These are phyloP conservation scores for Melolontha melolontha DNA, from an alignment of 2,888 invertebrate genomes.

Conservation along the genomic window DNA sequence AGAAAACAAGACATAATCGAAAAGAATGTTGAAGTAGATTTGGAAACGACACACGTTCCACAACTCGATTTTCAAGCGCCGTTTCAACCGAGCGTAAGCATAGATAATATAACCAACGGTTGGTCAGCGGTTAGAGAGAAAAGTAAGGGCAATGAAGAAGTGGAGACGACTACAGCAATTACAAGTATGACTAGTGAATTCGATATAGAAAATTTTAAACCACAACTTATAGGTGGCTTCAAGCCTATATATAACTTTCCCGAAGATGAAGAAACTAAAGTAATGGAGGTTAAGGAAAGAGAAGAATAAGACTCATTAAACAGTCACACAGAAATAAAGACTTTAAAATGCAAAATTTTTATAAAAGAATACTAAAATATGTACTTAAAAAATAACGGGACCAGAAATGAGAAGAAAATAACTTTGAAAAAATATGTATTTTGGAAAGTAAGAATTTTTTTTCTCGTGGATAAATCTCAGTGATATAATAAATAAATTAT, in stretches of 20 bases:
- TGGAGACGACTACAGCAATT: conserved; percentile 59
- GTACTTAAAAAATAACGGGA: background rate
- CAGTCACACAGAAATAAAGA: no score
- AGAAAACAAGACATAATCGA: conserved; percentile 45
- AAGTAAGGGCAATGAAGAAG: conserved; percentile 53
- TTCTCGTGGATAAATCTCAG: conserved; percentile 12
- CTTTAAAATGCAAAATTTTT: no score
- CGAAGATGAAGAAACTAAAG: conserved; percentile 50
- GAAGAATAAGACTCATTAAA: conserved; percentile 41
- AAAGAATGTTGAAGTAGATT: conserved; percentile 45
- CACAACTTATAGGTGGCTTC: conserved; percentile 77
- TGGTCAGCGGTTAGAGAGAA: conserved; percentile 71
- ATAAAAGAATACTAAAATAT: background rate
- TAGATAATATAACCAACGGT: conserved; percentile 71
- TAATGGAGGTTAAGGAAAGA: conserved; percentile 46
- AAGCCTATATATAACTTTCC: conserved; percentile 73
- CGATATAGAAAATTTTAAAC: conserved; percentile 76
- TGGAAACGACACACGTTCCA: conserved; percentile 58
- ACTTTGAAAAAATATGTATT: conserved; percentile 1
- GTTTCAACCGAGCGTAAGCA: conserved; percentile 75
- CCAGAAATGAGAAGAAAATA: background rate
- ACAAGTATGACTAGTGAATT: conserved; percentile 67
- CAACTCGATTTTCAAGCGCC: conserved; percentile 75
- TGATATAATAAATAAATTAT: background rate
- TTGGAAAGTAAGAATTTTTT: background rate